Evolutionary conservation across 2,888 invertebrate species (phyloP).

Genomic region (Mantis religiosa): DNA sequence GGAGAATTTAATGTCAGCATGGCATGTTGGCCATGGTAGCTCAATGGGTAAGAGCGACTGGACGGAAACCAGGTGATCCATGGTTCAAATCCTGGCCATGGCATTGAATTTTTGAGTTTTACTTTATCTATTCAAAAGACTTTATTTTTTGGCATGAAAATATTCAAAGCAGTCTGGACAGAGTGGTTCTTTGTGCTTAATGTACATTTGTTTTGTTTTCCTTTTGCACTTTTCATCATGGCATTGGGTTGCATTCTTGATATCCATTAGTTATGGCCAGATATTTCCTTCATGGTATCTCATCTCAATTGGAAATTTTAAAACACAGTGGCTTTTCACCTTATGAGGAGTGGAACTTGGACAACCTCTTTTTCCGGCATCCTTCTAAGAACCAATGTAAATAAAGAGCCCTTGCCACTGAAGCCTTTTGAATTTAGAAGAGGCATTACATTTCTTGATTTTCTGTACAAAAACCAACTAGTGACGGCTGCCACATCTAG

Average conservation of each 20-base stretch:
- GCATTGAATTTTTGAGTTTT: no score
- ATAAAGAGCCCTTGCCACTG: slow-evolving; percentile 11
- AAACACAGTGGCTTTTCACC: neutral
- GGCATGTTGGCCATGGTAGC: no score
- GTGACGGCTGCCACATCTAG: slow-evolving; percentile 3
- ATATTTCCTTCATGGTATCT: slow-evolving; percentile 6
- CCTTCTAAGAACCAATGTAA: neutral
- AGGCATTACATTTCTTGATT: neutral
- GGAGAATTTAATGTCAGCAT: no score
- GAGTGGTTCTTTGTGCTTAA: slow-evolving; percentile 4
- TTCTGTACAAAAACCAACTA: slow-evolving; percentile 5
- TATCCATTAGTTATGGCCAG: slow-evolving; percentile 6
- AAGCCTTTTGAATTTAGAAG: slow-evolving; percentile 1
- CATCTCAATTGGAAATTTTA: neutral
- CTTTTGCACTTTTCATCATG: slow-evolving; percentile 4
- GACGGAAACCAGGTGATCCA: no score
- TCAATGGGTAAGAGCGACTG: no score
- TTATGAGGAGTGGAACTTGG: neutral
- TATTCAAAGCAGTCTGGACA: slow-evolving; percentile 12
- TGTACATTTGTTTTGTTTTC: slow-evolving; percentile 2
- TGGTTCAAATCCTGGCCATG: no score
- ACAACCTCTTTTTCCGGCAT: neutral
- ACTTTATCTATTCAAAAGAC: no score
- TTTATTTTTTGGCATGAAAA: neutral
- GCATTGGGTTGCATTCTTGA: neutral